Percentiles rank a stretch among this genome's conserved stretches.
These are phyloP conservation scores for Oscarella lobularis DNA, from an alignment of 37 sponge, comb jelly and placozoan genomes.

Conservation along the genomic window DNA sequence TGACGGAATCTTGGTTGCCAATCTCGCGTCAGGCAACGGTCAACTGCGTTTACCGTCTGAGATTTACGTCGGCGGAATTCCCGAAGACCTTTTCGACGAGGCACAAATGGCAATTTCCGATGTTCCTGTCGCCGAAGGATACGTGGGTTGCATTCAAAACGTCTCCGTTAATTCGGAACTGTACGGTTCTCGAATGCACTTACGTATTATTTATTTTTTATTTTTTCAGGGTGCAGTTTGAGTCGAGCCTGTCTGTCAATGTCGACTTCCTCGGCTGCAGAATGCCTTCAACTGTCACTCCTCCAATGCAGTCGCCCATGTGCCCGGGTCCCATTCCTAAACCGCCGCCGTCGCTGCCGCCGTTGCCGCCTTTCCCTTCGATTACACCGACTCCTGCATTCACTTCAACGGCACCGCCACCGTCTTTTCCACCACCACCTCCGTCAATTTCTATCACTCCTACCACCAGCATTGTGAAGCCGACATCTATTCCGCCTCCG, in stretches of 20 bases:
- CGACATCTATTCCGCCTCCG: not conserved
- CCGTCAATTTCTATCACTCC: not conserved
- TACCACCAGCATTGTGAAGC: too few relatives aligned
- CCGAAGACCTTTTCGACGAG: not conserved
- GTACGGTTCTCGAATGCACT: not conserved
- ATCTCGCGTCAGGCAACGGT: too few relatives aligned
- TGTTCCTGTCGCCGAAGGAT: not conserved
- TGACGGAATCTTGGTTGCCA: not conserved
- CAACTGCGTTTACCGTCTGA: too few relatives aligned
- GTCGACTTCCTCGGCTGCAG: too few relatives aligned
- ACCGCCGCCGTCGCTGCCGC: not conserved
- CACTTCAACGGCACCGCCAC: not conserved
- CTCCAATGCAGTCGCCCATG: too few relatives aligned
- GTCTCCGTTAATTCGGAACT: not conserved
- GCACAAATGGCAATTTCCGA: not conserved
- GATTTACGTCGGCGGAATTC: not conserved
- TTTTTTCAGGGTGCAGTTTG: not conserved
- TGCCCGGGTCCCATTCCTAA: not conserved
- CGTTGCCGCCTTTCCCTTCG: not conserved
- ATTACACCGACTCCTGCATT: not conserved
- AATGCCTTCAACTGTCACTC: too few relatives aligned
- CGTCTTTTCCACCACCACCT: not conserved
- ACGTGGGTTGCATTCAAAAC: not conserved
- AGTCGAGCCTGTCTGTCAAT: not conserved
- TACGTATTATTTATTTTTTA: not conserved